A percentile compares a stretch with the other conserved stretches of the same genome.
These are phyloP conservation scores for Pristionchus exspectatus DNA, from an alignment of 2,888 invertebrate genomes.

Conservation along the genomic window DNA sequence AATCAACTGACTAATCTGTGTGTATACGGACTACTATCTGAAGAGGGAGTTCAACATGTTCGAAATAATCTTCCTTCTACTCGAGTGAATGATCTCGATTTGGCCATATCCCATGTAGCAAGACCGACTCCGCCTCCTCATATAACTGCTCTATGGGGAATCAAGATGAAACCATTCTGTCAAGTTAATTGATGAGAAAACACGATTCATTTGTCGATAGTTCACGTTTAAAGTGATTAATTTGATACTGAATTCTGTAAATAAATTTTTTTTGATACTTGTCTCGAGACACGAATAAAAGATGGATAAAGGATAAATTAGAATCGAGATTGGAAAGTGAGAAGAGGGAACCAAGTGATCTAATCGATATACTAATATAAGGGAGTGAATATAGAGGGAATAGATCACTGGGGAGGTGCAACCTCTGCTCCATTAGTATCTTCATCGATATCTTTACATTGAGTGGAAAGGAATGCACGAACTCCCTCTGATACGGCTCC, in stretches of 20 bases:
- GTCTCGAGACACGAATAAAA: slow-evolving; percentile 17
- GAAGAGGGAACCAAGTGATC: neutral
- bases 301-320: slow-evolving; percentile 2
- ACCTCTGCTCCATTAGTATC: neutral
- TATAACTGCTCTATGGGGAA: slow-evolving; percentile 49
- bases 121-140: slow-evolving; percentile 51
- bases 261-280: neutral
- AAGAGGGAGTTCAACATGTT: neutral
- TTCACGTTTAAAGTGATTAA: neutral
- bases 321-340: slow-evolving; percentile 33
- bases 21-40: slow-evolving; percentile 1
- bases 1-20: neutral
- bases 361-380: neutral
- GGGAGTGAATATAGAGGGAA: neutral
- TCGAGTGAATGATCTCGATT: slow-evolving; percentile 16
- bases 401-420: slow-evolving; percentile 12
- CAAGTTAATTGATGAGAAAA: neutral
- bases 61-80: neutral
- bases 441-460: slow-evolving; percentile 70
- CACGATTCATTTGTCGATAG: neutral
- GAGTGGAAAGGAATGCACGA: slow-evolving; percentile 72
- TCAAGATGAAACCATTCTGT: neutral
- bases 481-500: slow-evolving; percentile 74
- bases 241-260: neutral
- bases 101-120: slow-evolving; percentile 38